Conservation (phyloP, 2,888 invertebrate species). For the Callimorpha dominula region DNA sequence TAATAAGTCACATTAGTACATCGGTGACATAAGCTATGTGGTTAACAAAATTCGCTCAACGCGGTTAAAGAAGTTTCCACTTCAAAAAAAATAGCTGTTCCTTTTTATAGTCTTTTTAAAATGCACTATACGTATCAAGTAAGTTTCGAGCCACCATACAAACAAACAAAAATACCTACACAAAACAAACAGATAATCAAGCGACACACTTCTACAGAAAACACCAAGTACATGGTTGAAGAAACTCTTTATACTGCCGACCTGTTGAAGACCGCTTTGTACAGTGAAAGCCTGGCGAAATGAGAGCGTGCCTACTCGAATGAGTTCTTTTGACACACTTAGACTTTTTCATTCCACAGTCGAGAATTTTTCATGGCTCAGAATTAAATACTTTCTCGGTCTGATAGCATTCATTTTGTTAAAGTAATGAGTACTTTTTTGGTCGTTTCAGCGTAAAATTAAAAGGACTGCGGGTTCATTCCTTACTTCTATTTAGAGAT, state of each 20-base stretch:
- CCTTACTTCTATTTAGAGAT: constrained; percentile 1
- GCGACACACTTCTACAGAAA: constrained; percentile 11
- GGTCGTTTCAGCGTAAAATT: constrained; percentile 10
- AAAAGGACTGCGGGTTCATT: constrained; percentile 4
- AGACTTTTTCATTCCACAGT: constrained; percentile 45
- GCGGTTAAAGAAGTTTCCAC: too few relatives aligned
- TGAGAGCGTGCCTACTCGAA: constrained; percentile 25
- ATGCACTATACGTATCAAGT: too few relatives aligned
- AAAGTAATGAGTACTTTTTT: constrained; percentile 12
- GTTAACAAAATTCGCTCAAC: too few relatives aligned
- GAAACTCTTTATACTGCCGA: constrained; percentile 11
- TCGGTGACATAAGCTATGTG: too few relatives aligned
- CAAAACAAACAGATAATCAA: constrained; percentile 3
- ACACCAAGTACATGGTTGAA: constrained; percentile 7
- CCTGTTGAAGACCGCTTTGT: constrained; percentile 19
- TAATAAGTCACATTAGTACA: too few relatives aligned
- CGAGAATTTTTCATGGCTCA: constrained; percentile 29
- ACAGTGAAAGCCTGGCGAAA: constrained; percentile 29
- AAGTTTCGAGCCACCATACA: background rate
- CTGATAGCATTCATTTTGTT: constrained; percentile 21
- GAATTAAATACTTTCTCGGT: constrained; percentile 26
- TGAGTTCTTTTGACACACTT: constrained; percentile 45
- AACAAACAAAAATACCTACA: background rate
- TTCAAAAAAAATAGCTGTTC: too few relatives aligned
- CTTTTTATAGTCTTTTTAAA: too few relatives aligned